Evolutionary conservation across 92 coral and sea anemone species (phyloP).

Genomic region (Parazoanthus darwini): DNA sequence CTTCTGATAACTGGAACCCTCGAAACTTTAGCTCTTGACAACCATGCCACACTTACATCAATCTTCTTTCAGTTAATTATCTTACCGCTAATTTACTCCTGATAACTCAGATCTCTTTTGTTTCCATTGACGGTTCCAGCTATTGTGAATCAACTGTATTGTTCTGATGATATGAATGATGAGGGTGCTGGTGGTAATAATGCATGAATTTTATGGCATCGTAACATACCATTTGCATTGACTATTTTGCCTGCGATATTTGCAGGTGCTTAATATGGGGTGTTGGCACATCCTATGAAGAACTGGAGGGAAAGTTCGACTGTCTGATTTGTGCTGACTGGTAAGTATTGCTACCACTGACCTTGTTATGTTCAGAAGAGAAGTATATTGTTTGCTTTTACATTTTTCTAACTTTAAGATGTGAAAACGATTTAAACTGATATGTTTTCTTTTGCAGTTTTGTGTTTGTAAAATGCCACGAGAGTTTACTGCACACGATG

Average conservation of each 20-base stretch:
- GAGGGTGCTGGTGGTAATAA: not conserved
- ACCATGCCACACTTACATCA: not conserved
- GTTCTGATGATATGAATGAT: not conserved
- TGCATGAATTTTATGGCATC: not conserved
- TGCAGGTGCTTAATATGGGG: constrained; percentile 67
- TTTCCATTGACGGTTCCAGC: not conserved
- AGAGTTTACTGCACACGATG: constrained; percentile 37
- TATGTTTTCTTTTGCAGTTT: constrained; percentile 14
- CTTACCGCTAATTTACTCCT: too few relatives aligned
- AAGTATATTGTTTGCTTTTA: not conserved
- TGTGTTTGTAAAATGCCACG: constrained; percentile 39
- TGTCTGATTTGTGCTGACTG: constrained; percentile 81
- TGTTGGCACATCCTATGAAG: constrained; percentile 40
- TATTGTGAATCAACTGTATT: not conserved
- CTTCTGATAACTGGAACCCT: not conserved
- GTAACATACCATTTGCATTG: not conserved
- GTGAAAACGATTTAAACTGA: not conserved
- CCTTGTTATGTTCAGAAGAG: not conserved
- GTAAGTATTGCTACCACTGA: constrained; percentile 37
- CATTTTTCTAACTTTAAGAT: not conserved
- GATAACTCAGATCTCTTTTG: not conserved
- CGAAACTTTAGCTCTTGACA: not conserved
- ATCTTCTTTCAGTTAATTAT: too few relatives aligned
- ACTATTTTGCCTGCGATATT: too few relatives aligned
- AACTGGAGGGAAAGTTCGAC: constrained; percentile 65